Conservation (phyloP, 2,888 invertebrate species). For the Ormyrus thymus region DNA sequence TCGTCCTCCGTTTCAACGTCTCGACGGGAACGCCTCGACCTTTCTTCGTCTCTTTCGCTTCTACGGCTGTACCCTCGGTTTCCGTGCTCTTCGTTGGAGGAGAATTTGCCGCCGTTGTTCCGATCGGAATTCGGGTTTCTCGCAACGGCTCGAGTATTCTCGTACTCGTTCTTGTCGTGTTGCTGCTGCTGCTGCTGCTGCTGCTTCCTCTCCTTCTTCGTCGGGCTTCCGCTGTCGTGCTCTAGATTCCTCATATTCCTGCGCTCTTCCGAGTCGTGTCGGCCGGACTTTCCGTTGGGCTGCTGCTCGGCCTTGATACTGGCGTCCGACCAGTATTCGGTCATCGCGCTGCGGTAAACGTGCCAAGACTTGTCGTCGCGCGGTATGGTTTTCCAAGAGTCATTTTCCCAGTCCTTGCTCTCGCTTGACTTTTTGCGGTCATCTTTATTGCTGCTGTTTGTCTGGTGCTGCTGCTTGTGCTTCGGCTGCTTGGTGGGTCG, state of each 20-base stretch:
- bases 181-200: slow-evolving; percentile 70
- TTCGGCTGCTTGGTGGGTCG: slow-evolving; percentile 63
- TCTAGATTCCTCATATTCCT: slow-evolving; percentile 54
- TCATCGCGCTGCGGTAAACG: slow-evolving; percentile 72
- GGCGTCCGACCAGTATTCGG: slow-evolving; percentile 72
- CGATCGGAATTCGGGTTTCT: slow-evolving; percentile 37
- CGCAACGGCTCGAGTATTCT: slow-evolving; percentile 48
- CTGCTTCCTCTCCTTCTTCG: slow-evolving; percentile 60
- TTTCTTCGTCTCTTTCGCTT: slow-evolving; percentile 41
- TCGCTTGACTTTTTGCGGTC: slow-evolving; percentile 41
- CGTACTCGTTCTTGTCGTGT: slow-evolving; percentile 65
- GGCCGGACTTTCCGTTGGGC: slow-evolving; percentile 52
- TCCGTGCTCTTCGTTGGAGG: slow-evolving; percentile 37
- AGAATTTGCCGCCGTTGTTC: slow-evolving; percentile 32
- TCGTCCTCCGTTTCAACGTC: slow-evolving; percentile 67
- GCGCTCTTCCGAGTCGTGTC: slow-evolving; percentile 48
- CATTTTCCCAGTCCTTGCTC: slow-evolving; percentile 71
- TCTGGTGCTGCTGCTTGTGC: slow-evolving; percentile 67
- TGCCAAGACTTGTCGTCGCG: slow-evolving; percentile 74
- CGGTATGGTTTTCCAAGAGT: slow-evolving; percentile 72
- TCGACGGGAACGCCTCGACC: slow-evolving; percentile 31
- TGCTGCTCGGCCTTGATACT: slow-evolving; percentile 58
- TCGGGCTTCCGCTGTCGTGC: slow-evolving; percentile 39
- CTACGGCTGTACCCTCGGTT: slow-evolving; percentile 40
- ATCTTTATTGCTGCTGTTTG: slow-evolving; percentile 70